phyloP scores from a whole-genome alignment of 1,140 invertebrate genomes.

The Solenopsis fugax region DNA sequence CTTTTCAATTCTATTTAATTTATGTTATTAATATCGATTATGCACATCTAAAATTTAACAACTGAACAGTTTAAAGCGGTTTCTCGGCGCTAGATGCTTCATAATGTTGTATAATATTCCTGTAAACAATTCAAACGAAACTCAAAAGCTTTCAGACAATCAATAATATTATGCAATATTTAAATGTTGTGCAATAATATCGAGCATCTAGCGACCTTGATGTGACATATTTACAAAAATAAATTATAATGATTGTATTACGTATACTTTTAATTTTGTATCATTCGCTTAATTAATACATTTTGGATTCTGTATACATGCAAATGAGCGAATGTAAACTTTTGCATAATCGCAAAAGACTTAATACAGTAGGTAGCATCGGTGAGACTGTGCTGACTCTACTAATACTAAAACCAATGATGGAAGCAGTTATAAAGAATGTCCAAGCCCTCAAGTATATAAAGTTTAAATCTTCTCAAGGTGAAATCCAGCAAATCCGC shows the following conservation, averaged over 20 bases:
- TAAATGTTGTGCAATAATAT: too few species aligned
- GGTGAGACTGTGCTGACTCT: not conserved
- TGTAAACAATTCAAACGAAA: too few species aligned
- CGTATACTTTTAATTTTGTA: not conserved
- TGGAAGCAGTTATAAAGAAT: conserved; percentile 46
- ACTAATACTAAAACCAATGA: conserved; percentile 24
- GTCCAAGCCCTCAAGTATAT: conserved; percentile 42
- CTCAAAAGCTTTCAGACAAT: too few species aligned
- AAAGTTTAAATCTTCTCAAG: conserved; percentile 71
- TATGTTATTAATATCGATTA: not conserved
- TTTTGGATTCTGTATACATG: not conserved
- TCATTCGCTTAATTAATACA: not conserved
- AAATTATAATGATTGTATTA: conserved; percentile 14
- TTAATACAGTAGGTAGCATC: not conserved
- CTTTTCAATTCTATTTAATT: conserved; percentile 17
- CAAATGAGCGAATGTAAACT: conserved; percentile 3
- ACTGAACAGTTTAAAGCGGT: not conserved
- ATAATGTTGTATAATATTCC: too few species aligned
- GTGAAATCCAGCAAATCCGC: conserved; percentile 57
- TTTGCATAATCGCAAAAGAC: not conserved
- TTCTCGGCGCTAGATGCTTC: too few species aligned
- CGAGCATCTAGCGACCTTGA: too few species aligned
- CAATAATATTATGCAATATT: too few species aligned
- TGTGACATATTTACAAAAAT: not conserved
- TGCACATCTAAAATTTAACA: not conserved